phyloP scores from a whole-genome alignment of 2,113 vertebrate species.

The Beaufortia kweichowensis region DNA sequence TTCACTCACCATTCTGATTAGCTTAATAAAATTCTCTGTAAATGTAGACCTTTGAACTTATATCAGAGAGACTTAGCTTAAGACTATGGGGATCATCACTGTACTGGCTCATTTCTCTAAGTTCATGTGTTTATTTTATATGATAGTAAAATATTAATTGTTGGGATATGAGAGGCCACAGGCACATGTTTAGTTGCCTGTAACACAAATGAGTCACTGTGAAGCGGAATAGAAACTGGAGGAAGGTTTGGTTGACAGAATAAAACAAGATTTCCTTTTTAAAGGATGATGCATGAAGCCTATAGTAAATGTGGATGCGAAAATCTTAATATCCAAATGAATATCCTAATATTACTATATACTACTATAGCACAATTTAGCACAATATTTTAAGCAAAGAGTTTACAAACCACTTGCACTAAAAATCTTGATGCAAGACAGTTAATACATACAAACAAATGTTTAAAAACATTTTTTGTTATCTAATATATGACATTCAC shows the following conservation, averaged over 20 bases:
- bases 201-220: constrained; percentile 19
- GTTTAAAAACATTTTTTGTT: no score
- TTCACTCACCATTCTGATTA: constrained; percentile 23
- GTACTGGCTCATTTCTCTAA: constrained; percentile 8
- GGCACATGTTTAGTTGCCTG: neutral
- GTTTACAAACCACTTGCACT: no score
- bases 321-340: no score
- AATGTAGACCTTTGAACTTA: constrained; percentile 26
- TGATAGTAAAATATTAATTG: constrained; percentile 18
- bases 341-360: no score
- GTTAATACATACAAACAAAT: no score
- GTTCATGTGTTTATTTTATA: neutral
- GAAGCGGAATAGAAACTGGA: neutral
- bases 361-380: no score
- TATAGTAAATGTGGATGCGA: no score
- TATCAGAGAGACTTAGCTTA: constrained; percentile 33
- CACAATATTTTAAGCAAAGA: no score
- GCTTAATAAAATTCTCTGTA: constrained; percentile 34
- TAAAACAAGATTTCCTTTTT: constrained; percentile 1
- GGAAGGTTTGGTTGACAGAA: neutral
- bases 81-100: neutral
- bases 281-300: constrained; percentile 8
- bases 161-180: constrained; percentile 4
- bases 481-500: no score
- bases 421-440: no score